These are phyloP conservation scores for Gasterosteus aculeatus DNA, from an alignment of 2,113 vertebrate genomes.

Conservation along the genomic window DNA sequence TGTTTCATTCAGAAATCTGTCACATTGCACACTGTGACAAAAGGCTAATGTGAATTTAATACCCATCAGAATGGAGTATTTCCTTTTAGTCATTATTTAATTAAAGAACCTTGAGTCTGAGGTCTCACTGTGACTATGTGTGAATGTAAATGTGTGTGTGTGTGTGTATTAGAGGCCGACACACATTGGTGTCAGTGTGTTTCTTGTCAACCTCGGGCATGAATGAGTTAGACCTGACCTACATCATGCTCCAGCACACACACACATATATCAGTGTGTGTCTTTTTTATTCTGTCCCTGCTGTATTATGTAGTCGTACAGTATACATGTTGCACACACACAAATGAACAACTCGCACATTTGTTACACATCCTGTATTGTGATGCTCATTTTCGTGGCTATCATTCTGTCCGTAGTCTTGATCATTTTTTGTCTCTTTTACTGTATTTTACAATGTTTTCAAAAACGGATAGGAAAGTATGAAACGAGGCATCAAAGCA, in stretches of 20 bases:
- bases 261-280: slow-evolving; percentile 31
- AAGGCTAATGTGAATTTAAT: not conserved
- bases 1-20: not conserved
- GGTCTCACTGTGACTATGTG: not conserved
- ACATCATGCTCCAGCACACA: slow-evolving; percentile 53
- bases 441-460: too few relatives aligned
- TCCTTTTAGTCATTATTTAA: too few relatives aligned
- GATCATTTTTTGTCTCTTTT: not conserved
- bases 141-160: not conserved
- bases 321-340: slow-evolving; percentile 14
- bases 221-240: slow-evolving; percentile 71
- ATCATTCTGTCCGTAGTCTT: not conserved
- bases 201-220: slow-evolving; percentile 65
- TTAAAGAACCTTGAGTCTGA: not conserved
- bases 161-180: not conserved
- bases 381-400: slow-evolving; percentile 13
- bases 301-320: not conserved
- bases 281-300: not conserved
- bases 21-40: not conserved
- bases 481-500: not conserved
- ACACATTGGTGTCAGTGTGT: slow-evolving; percentile 56
- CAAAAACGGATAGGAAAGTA: not conserved
- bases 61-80: not conserved
- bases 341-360: not conserved
- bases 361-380: not conserved